phyloP scores from a whole-genome alignment of 1,140 invertebrate genomes.

The Drosophila fuyamai region DNA sequence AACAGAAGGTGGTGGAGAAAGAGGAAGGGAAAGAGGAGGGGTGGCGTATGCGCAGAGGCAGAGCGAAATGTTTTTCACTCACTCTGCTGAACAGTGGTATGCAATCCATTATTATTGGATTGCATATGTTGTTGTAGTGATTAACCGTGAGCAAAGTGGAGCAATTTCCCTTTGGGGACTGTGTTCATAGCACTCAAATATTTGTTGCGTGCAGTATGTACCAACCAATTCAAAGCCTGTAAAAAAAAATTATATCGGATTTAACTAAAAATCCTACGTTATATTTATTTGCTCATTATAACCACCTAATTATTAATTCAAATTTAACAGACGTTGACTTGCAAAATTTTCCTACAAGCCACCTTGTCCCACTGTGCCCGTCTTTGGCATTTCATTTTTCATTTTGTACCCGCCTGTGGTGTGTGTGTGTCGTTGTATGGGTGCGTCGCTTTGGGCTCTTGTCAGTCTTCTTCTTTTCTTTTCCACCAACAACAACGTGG shows the following conservation, averaged over 20 bases:
- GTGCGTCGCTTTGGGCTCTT: constrained; percentile 66
- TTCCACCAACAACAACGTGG: constrained; percentile 18
- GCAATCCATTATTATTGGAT: constrained; percentile 20
- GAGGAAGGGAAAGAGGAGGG: constrained; percentile 3
- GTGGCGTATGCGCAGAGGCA: constrained; percentile 47
- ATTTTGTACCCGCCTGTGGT: constrained; percentile 61
- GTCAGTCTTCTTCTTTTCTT: constrained; percentile 18
- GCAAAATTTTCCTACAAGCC: background rate
- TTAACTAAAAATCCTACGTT: no score
- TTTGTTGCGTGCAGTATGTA: no score
- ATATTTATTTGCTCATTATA: no score
- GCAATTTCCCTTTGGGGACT: background rate
- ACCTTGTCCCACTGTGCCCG: constrained; percentile 59
- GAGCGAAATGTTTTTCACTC: constrained; percentile 37
- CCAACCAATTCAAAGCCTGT: no score
- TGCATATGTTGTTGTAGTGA: constrained; percentile 6
- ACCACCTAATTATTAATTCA: no score
- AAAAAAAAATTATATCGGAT: no score
- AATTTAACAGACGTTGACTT: background rate
- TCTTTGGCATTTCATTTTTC: constrained; percentile 73
- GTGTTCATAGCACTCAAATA: no score
- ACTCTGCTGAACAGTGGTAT: constrained; percentile 34
- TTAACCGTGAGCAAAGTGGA: constrained; percentile 7
- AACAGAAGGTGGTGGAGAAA: constrained; percentile 40
- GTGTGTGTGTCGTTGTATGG: constrained; percentile 40